These are phyloP conservation scores for Dioctria linearis DNA, from an alignment of 2,888 invertebrate species.

Conservation along the genomic window DNA sequence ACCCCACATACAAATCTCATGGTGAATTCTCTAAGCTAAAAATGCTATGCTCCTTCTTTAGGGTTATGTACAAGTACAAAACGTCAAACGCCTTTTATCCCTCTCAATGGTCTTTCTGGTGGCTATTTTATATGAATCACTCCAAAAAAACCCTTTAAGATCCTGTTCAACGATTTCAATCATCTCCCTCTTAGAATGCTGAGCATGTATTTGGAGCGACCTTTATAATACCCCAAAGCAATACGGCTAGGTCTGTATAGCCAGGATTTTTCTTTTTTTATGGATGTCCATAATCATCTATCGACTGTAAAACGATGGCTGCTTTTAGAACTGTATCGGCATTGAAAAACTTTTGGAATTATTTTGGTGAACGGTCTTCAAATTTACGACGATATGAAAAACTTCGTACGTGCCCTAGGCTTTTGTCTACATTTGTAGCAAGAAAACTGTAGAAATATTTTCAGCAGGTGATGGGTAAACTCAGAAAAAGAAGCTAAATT, in stretches of 20 bases:
- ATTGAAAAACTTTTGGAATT: neutral
- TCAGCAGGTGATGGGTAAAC: neutral
- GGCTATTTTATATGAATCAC: neutral
- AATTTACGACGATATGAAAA: constrained; percentile 10
- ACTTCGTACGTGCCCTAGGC: neutral
- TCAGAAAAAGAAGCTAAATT: neutral
- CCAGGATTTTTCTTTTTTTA: neutral
- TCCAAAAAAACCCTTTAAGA: neutral
- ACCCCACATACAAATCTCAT: neutral
- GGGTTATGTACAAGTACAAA: neutral
- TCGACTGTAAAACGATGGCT: neutral
- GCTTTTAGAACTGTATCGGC: constrained; percentile 1
- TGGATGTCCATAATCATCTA: constrained; percentile 7
- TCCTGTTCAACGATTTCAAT: neutral
- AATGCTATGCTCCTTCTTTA: neutral
- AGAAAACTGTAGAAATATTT: neutral
- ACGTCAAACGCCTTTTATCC: neutral
- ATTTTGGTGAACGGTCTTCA: constrained; percentile 1
- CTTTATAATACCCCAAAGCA: constrained; percentile 8
- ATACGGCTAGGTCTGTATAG: neutral
- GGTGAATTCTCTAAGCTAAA: neutral
- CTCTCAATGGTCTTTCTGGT: constrained; percentile 5
- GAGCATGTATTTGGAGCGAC: neutral
- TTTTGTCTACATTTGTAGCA: neutral
- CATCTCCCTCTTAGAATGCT: constrained; percentile 1